Base-by-base conservation (phyloP, 2,113 vertebrate genomes). In the Stigmatopora nigra region DNA sequence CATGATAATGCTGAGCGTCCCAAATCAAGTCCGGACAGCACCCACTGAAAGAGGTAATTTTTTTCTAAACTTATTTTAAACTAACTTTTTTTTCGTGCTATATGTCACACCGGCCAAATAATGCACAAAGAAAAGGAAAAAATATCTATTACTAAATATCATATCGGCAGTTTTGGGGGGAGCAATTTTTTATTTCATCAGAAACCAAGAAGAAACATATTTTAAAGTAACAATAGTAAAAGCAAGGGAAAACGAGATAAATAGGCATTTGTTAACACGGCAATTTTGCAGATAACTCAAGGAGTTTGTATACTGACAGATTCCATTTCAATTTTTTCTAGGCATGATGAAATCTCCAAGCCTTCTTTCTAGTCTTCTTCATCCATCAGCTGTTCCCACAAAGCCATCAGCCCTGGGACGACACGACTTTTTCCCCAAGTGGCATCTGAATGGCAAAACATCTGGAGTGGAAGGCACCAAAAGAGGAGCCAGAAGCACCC, bases 11-110 rank as follows among this genome's bases (percentile, higher is more conserved):
- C 15, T 84, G 70, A 25, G 72, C 14, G 48, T 70, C 0, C 19
- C 68, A 25, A 49, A 15, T 1, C 59, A 65, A 61, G 70, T 58
- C 61, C 55, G 78, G 7, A n/a, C 77, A 3, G 81, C 75, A 13
- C 77, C 84, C 19, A 63, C 61, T 0, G 64, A 76, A 0, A 76
- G 68, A 81, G 82, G 84, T 83, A 80, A 31, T 7, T 16, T 3
- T 25, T 15, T 45, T 20, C 15, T 2, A 5, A 10, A 1, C 48
- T 9, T 51, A 3, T 51, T n/a, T 51, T 51, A 51, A 51, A n/a
- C n/a, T 14, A 48, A 48, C 2, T 15, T 48, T 15, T 13, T 4
- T 15, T 48, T 15, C 17, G 11, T 48, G 15, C n/a, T n/a, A n/a
- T n/a, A n/a, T n/a, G n/a, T n/a, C n/a, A 14, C 15, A 16, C 51